phyloP scores from a whole-genome alignment of 2,888 invertebrate genomes.

The Cephus nigrinus region DNA sequence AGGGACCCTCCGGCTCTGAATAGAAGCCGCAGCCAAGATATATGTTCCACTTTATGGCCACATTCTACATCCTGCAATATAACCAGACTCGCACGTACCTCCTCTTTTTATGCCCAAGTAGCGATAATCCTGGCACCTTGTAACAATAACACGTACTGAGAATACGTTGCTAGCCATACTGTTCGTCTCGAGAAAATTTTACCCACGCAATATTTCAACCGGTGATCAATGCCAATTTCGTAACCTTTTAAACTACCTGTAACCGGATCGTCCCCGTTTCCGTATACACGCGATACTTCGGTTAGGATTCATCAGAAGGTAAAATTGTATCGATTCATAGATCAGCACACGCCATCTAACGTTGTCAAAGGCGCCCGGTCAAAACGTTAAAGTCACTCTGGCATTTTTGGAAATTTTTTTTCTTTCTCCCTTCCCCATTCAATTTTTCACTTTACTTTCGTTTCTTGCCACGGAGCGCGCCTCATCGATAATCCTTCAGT shows the following conservation, averaged over 20 bases:
- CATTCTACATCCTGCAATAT: neutral
- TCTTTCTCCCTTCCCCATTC: neutral
- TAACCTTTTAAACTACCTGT: neutral
- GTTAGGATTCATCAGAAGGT: neutral
- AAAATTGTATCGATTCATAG: neutral
- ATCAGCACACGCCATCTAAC: neutral
- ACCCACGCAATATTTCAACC: neutral
- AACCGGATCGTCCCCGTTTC: too few species aligned
- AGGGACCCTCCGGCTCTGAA: neutral
- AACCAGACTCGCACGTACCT: neutral
- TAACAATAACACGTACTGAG: neutral
- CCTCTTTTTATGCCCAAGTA: neutral
- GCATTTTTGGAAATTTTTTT: neutral
- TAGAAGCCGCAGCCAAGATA: constrained; percentile 42
- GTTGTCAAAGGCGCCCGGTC: neutral
- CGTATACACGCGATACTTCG: neutral
- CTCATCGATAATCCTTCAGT: neutral
- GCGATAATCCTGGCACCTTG: neutral
- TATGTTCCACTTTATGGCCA: constrained; percentile 48
- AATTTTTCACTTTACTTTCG: neutral
- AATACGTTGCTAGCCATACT: neutral
- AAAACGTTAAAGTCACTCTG: neutral
- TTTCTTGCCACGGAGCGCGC: neutral
- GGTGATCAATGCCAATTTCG: neutral
- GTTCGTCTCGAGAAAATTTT: neutral